A percentile compares a stretch with the other conserved stretches of the same genome.
phyloP scores from a whole-genome alignment of 2,797 vertebrate genomes.

The Siniperca undulata region DNA sequence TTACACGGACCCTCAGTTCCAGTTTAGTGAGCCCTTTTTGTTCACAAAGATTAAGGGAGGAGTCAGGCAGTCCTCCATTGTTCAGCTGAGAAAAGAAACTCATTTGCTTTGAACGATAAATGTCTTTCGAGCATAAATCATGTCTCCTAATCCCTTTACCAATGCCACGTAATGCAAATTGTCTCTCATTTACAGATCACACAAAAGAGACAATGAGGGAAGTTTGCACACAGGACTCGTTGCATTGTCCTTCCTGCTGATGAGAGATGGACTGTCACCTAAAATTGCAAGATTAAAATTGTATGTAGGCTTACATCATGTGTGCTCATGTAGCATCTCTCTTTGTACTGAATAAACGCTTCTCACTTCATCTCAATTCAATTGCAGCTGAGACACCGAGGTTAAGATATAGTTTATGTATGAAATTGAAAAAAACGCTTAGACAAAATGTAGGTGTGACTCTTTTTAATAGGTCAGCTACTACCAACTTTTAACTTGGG shows the following conservation, averaged over 20 bases:
- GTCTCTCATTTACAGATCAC: constrained; percentile 85
- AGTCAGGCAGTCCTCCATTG: constrained; percentile 83
- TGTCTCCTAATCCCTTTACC: constrained; percentile 86
- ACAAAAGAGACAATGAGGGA: constrained; percentile 80
- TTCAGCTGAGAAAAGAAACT: constrained; percentile 86
- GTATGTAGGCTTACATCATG: constrained; percentile 37
- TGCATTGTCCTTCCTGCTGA: constrained; percentile 51
- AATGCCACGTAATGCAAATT: constrained; percentile 86
- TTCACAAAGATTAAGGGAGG: constrained; percentile 86
- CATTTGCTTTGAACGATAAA: constrained; percentile 88
- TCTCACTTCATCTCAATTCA: constrained; percentile 13
- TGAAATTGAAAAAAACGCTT: constrained; percentile 31
- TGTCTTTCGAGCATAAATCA: constrained; percentile 88
- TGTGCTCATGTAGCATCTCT: constrained; percentile 35
- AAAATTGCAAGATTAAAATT: constrained; percentile 55
- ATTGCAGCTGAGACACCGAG: neutral
- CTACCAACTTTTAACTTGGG: constrained; percentile 49
- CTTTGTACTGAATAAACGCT: constrained; percentile 25
- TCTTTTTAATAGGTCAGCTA: constrained; percentile 55
- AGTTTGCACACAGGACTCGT: constrained; percentile 59
- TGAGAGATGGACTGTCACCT: constrained; percentile 59
- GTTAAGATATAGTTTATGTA: neutral
- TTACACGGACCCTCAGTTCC: constrained; percentile 85
- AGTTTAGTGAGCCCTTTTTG: constrained; percentile 84
- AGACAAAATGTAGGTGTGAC: constrained; percentile 3